phyloP scores from a whole-genome alignment of 2,797 vertebrate genomes.

The Sebastes vulpes region DNA sequence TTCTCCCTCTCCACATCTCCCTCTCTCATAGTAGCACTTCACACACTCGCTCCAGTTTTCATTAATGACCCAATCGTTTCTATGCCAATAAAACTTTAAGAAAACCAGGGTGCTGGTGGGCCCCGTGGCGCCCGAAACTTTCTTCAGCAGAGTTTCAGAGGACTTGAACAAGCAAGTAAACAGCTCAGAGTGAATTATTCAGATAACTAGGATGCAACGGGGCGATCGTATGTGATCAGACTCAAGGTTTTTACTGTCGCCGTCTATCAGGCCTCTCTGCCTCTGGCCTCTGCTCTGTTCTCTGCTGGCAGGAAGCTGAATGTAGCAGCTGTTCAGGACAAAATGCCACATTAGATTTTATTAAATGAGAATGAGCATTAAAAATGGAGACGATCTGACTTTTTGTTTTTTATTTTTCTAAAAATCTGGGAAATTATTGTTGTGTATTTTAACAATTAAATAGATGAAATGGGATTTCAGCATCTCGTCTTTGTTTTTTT shows the following conservation, averaged over 20 bases:
- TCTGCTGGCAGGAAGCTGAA: constrained; percentile 43
- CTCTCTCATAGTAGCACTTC: not conserved
- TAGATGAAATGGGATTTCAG: no score
- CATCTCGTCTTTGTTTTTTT: no score
- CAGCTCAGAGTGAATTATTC: constrained; percentile 43
- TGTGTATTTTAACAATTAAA: not conserved
- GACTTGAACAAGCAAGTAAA: constrained; percentile 2
- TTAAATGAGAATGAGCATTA: not conserved
- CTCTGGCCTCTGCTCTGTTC: not conserved
- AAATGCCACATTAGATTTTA: not conserved
- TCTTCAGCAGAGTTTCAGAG: not conserved
- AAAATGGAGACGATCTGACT: not conserved
- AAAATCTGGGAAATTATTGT: not conserved
- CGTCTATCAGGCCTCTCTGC: constrained; percentile 13
- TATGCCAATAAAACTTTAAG: not conserved
- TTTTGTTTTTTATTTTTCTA: not conserved
- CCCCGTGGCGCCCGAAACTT: not conserved
- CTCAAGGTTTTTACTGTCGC: not conserved
- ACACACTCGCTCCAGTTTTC: constrained; percentile 8
- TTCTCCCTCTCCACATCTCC: constrained; percentile 12
- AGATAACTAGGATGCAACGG: not conserved
- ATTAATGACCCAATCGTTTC: constrained; percentile 12
- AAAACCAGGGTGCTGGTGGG: not conserved
- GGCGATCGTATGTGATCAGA: constrained; percentile 9
- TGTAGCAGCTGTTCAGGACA: constrained; percentile 38